Evolutionary conservation across 2,888 invertebrate species (phyloP).

Genomic region (Drosophila leonis): DNA sequence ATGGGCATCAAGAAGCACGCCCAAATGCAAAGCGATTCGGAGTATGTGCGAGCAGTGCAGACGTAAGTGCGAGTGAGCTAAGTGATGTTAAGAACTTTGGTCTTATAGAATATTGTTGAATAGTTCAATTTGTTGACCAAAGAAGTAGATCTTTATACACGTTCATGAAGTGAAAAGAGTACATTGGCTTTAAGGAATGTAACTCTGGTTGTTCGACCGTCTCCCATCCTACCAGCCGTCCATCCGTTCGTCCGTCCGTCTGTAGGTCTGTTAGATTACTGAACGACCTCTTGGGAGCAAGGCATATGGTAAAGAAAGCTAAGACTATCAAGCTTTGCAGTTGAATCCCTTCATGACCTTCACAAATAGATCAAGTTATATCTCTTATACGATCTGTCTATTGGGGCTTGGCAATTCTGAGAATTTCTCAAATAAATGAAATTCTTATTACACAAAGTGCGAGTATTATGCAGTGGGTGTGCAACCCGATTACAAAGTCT

Average conservation of each 20-base stretch:
- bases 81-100: no score
- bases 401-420: background rate
- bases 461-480: background rate
- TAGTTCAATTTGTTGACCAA: no score
- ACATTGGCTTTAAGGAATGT: no score
- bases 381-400: background rate
- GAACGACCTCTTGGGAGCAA: background rate
- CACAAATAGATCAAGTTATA: no score
- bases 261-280: no score
- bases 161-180: no score
- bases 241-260: no score
- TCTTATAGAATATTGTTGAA: background rate
- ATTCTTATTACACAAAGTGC: background rate
- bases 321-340: no score
- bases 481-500: background rate
- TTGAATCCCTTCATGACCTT: no score
- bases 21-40: slow-evolving; percentile 88
- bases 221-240: no score
- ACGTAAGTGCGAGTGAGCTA: slow-evolving; percentile 87
- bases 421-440: background rate
- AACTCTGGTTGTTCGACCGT: no score
- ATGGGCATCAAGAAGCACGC: slow-evolving; percentile 93
- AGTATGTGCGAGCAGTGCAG: slow-evolving; percentile 90
- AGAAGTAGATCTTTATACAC: no score
- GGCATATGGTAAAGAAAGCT: background rate